These are phyloP conservation scores for Atethmia centrago DNA, from an alignment of 2,888 invertebrate species.

Conservation along the genomic window DNA sequence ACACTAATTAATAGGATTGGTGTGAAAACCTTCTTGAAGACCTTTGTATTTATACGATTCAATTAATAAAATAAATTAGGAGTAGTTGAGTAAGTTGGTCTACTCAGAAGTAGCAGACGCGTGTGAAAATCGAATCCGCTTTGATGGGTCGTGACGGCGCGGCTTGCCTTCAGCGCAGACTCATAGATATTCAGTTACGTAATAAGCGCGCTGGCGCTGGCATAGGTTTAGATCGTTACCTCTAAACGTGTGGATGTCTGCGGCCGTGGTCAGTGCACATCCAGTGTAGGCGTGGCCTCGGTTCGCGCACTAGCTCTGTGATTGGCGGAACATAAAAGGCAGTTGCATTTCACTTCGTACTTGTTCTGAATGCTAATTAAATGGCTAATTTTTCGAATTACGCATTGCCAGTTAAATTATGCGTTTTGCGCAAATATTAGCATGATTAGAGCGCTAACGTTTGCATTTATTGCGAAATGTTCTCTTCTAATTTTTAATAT, in stretches of 20 bases:
- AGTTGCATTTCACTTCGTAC: slow-evolving; percentile 86
- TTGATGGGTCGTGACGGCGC: slow-evolving; percentile 63
- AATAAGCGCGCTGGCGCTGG: slow-evolving; percentile 59
- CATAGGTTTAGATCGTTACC: slow-evolving; percentile 67
- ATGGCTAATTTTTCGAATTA: slow-evolving; percentile 70
- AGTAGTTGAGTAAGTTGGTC: slow-evolving; percentile 58
- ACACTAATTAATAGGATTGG: slow-evolving; percentile 74
- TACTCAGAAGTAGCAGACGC: slow-evolving; percentile 64
- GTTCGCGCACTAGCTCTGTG: slow-evolving; percentile 71
- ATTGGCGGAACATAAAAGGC: slow-evolving; percentile 83
- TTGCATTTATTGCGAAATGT: slow-evolving; percentile 56
- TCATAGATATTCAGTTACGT: slow-evolving; percentile 65
- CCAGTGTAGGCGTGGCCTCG: slow-evolving; percentile 84
- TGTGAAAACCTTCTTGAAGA: slow-evolving; percentile 56
- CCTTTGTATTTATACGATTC: slow-evolving; percentile 53
- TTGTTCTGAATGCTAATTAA: slow-evolving; percentile 81
- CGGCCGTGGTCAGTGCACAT: slow-evolving; percentile 75
- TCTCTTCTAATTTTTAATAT: slow-evolving; percentile 29
- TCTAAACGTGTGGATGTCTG: slow-evolving; percentile 65
- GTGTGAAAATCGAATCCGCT: slow-evolving; percentile 71
- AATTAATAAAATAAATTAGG: slow-evolving; percentile 61
- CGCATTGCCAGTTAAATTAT: slow-evolving; percentile 47
- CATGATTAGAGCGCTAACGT: slow-evolving; percentile 51
- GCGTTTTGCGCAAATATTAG: slow-evolving; percentile 55
- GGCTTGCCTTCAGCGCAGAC: slow-evolving; percentile 58